Evolutionary conservation across 1,140 invertebrate genomes (phyloP).

Genomic region (Agraylea sexmaculata): DNA sequence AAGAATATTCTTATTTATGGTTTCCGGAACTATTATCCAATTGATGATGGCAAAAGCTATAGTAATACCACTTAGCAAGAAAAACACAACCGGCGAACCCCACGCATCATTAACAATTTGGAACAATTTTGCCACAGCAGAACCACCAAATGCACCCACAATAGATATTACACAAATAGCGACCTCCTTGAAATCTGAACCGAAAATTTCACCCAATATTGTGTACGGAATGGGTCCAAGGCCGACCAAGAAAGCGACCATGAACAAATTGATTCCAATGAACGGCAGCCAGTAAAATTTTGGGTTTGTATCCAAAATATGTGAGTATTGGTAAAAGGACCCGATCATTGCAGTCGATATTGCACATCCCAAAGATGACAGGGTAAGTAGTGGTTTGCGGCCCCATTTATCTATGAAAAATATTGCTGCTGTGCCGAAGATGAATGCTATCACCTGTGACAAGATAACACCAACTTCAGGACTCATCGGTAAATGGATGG

Average conservation of each 20-base stretch:
- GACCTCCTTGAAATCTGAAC: slow-evolving; percentile 42
- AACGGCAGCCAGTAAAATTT: slow-evolving; percentile 25
- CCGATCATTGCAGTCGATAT: slow-evolving; percentile 25
- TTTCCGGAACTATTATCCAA: slow-evolving; percentile 15
- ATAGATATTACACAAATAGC: slow-evolving; percentile 45
- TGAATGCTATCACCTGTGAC: slow-evolving; percentile 24
- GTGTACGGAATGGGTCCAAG: slow-evolving; percentile 54
- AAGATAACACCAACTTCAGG: slow-evolving; percentile 17
- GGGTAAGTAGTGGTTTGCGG: slow-evolving; percentile 25
- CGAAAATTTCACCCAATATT: slow-evolving; percentile 51
- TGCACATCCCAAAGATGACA: slow-evolving; percentile 26
- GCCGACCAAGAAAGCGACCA: slow-evolving; percentile 35
- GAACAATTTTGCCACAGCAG: slow-evolving; percentile 17
- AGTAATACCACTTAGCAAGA: slow-evolving; percentile 6
- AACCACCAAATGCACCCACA: slow-evolving; percentile 20
- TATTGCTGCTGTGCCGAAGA: slow-evolving; percentile 22
- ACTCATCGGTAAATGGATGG: slow-evolving; percentile 13
- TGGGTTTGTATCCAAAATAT: slow-evolving; percentile 19
- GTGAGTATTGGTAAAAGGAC: slow-evolving; percentile 19
- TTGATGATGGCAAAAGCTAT: slow-evolving; percentile 11
- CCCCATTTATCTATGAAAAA: slow-evolving; percentile 27
- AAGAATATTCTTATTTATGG: slow-evolving; percentile 18
- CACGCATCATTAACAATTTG: slow-evolving; percentile 17
- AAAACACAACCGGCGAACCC: slow-evolving; percentile 13
- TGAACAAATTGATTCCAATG: slow-evolving; percentile 22